Base-by-base conservation (phyloP, 2,888 invertebrate species). In the Lypha dubia region DNA sequence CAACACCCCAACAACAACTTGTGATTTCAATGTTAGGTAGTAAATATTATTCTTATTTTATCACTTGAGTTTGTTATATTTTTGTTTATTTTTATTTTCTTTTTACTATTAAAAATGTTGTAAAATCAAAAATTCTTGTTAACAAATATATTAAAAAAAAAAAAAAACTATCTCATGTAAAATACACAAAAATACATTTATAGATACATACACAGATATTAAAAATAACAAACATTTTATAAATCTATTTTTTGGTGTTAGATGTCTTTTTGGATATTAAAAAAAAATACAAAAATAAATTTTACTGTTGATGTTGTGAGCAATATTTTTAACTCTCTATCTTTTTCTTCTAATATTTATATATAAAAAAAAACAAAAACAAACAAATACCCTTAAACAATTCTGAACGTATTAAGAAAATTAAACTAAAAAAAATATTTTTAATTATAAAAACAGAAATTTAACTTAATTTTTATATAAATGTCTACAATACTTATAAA, bases 161-260 rank as follows among this genome's bases (percentile, higher is more conserved):
- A 82, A 51, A 63, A 71, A 87, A 89, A 88, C 90, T 89, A 90
- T 89, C 89, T 90, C 89, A 90, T 89, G 89, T 90, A 88, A 87
- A 85, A 79, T 79, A 82, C 60, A 74, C 68, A 86, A 82, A 84
- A 84, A 58, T n/a, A n/a, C n/a, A n/a, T n/a, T n/a, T n/a, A n/a
- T n/a, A n/a, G n/a, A 79, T 56, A 84, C 76, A 83, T 84, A 80
- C 79, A 87, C 56, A 84, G 76, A 88, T 86, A 87, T 87, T 41
- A 79, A 86, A 88, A 87, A 86, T 71, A 85, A 87, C 38, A 62
- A 9, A 68, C 87, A 84, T 83, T 86, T 85, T 86, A 86, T 87
- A 87, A 88, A 91, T 89, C 90, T 92, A 91, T 91, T 91, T 91
- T 92, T 92, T 90, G 91, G 91, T 92, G 91, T 92, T 92, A 92